Conservation (phyloP, 2,888 invertebrate species). For the Drosophila dives region DNA sequence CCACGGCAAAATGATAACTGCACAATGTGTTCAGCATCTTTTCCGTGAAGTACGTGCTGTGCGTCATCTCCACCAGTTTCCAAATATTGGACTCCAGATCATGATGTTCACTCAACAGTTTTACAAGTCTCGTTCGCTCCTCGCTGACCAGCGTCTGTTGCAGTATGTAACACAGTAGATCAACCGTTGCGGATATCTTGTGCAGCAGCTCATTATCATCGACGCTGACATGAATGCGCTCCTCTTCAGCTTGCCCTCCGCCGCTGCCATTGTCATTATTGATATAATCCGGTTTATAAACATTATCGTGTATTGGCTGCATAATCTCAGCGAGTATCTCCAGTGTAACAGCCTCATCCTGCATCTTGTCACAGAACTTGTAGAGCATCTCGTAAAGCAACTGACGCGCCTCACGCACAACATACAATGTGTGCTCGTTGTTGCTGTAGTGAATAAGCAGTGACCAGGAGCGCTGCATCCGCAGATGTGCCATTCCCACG, state of each 20-base stretch:
- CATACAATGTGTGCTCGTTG: slow-evolving; percentile 89
- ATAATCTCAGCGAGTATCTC: slow-evolving; percentile 87
- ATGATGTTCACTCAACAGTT: slow-evolving; percentile 82
- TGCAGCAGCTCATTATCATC: slow-evolving; percentile 86
- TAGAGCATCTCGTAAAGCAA: slow-evolving; percentile 88
- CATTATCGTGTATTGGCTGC: slow-evolving; percentile 87
- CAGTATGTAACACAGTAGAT: slow-evolving; percentile 86
- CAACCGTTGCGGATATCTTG: slow-evolving; percentile 86
- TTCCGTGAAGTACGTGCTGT: slow-evolving; percentile 80
- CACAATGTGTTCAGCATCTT: slow-evolving; percentile 78
- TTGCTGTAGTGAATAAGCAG: slow-evolving; percentile 88
- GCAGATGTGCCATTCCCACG: slow-evolving; percentile 88
- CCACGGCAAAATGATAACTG: slow-evolving; percentile 78
- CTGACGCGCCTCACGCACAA: slow-evolving; percentile 88
- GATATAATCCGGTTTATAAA: slow-evolving; percentile 77
- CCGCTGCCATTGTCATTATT: slow-evolving; percentile 10
- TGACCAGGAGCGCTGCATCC: slow-evolving; percentile 88
- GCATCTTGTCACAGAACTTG: slow-evolving; percentile 84
- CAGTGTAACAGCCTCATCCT: slow-evolving; percentile 86
- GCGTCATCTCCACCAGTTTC: slow-evolving; percentile 83
- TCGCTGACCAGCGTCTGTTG: slow-evolving; percentile 85
- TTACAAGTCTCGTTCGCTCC: slow-evolving; percentile 81
- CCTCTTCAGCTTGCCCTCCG: slow-evolving; percentile 27
- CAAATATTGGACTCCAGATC: slow-evolving; percentile 81
- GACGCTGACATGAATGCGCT: slow-evolving; percentile 84